Conservation (phyloP, 2,113 vertebrate genomes). For the Tor tambroides region DNA sequence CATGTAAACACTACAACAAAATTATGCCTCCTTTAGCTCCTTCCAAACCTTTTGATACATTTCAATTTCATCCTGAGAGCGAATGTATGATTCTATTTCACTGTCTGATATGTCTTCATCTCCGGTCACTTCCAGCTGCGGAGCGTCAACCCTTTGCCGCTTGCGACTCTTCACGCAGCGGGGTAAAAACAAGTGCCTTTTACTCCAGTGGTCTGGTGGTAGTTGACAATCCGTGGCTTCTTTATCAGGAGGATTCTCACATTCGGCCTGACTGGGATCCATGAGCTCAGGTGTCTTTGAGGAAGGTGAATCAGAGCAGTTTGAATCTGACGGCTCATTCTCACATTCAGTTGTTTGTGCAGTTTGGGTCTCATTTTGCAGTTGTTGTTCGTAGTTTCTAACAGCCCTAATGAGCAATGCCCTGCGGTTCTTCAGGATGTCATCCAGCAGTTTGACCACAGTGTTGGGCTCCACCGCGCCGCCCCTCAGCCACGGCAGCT, state of each 20-base stretch:
- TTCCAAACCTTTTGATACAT: constrained; percentile 57
- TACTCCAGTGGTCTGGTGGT: constrained; percentile 65
- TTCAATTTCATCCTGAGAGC: constrained; percentile 78
- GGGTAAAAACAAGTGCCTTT: constrained; percentile 79
- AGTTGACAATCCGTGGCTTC: constrained; percentile 12
- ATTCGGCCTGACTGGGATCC: not conserved
- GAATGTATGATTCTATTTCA: constrained; percentile 90
- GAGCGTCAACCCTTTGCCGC: fast-evolving
- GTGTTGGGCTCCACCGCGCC: constrained; percentile 69
- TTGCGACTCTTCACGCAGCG: constrained; percentile 77
- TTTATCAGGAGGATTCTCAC: not conserved
- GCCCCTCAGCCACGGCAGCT: constrained; percentile 83
- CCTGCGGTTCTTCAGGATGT: constrained; percentile 82
- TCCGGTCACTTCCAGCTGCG: constrained; percentile 63
- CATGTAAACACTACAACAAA: not conserved
- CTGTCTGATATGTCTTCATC: constrained; percentile 90
- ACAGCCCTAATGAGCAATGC: constrained; percentile 75
- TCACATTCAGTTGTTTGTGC: not conserved
- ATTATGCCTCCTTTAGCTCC: not conserved
- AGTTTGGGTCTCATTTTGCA: constrained; percentile 43
- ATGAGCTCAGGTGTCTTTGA: not conserved
- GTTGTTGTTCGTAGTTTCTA: constrained; percentile 54
- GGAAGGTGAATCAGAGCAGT: not conserved
- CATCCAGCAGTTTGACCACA: constrained; percentile 76
- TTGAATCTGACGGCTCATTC: not conserved